Conservation (phyloP, 2,888 invertebrate genomes). For the Conomelus anceps region DNA sequence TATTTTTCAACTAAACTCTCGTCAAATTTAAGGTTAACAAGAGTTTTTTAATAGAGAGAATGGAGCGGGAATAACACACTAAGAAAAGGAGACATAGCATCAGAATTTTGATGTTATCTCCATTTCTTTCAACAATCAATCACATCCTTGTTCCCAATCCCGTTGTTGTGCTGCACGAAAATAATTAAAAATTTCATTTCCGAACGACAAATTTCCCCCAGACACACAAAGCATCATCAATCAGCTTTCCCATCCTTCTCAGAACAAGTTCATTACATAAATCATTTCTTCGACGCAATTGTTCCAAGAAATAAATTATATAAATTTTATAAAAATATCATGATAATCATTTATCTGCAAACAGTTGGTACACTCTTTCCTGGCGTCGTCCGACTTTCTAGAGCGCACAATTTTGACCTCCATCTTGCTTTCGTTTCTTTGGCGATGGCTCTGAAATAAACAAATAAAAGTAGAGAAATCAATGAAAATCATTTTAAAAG, state of each 20-base stretch:
- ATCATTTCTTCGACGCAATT: not conserved
- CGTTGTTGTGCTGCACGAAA: not conserved
- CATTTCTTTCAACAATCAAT: not conserved
- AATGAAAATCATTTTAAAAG: too few relatives aligned
- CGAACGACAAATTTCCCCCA: too few relatives aligned
- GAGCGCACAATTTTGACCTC: slow-evolving; percentile 17
- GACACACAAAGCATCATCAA: too few relatives aligned
- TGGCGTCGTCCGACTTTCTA: slow-evolving; percentile 26
- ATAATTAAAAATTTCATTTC: not conserved
- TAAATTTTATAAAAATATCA: not conserved
- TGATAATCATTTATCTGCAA: not conserved
- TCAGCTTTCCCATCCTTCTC: too few relatives aligned
- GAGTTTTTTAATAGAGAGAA: not conserved
- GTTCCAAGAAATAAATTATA: not conserved
- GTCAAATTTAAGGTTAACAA: too few relatives aligned
- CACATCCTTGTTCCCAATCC: not conserved
- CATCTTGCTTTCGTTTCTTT: slow-evolving; percentile 56
- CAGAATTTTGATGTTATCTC: too few relatives aligned
- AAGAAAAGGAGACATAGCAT: too few relatives aligned
- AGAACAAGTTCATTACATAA: not conserved
- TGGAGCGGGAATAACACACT: not conserved
- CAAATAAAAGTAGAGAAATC: slow-evolving; percentile 26
- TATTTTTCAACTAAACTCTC: not conserved
- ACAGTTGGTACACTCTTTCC: not conserved
- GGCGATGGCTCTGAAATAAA: slow-evolving; percentile 48